Evolutionary conservation across 1,140 invertebrate genomes (phyloP).

Genomic region (Drosophila kepulauana): DNA sequence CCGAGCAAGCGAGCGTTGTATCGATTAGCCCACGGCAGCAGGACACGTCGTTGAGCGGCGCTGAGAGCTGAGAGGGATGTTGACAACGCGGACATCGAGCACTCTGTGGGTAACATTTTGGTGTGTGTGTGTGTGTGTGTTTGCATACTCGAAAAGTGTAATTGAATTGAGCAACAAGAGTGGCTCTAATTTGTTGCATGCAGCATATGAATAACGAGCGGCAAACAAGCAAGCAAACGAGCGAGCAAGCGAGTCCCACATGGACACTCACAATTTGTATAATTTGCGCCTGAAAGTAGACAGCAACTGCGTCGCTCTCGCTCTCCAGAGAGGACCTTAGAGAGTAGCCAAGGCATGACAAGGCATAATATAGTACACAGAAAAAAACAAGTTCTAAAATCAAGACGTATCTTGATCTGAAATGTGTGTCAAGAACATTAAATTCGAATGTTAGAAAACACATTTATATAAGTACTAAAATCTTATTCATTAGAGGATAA

Average conservation of each 20-base stretch:
- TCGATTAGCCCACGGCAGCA: constrained; percentile 73
- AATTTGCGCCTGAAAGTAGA: constrained; percentile 60
- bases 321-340: neutral
- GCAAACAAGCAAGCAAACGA: too few species aligned
- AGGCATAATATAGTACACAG: neutral
- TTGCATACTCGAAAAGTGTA: constrained; percentile 39
- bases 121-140: constrained; percentile 8
- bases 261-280: constrained; percentile 54
- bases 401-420: too few species aligned
- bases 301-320: constrained; percentile 23
- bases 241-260: constrained; percentile 13
- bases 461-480: too few species aligned
- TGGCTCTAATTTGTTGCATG: constrained; percentile 40
- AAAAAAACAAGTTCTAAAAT: too few species aligned
- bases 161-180: constrained; percentile 53
- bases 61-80: constrained; percentile 41
- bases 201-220: constrained; percentile 2
- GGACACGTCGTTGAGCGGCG: constrained; percentile 32
- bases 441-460: too few species aligned
- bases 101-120: constrained; percentile 14
- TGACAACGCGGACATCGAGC: constrained; percentile 13
- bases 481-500: too few species aligned
- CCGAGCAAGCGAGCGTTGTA: constrained; percentile 67
- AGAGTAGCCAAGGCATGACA: constrained; percentile 9
- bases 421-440: too few species aligned